Evolutionary conservation across 2,888 invertebrate species (phyloP), one percentile per base, ranked within the genome.

Genomic region (Celastrina argiolus): DNA sequence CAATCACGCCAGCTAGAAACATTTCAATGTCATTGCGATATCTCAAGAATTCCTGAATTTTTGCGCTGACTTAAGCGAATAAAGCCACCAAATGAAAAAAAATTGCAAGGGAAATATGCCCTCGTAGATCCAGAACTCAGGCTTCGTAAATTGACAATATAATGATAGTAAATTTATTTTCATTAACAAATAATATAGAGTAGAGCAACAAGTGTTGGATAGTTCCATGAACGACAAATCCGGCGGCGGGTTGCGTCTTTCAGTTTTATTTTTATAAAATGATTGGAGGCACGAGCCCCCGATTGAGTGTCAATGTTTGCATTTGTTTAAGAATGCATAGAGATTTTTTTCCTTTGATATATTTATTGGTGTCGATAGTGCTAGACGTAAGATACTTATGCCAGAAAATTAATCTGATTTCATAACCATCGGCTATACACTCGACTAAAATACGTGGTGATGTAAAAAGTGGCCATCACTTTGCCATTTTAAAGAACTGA

Each of bases 241-340:
- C 72, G 78, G 81, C 83, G 84, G 80, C 74, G 83, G 80, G 85
- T 84, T 87, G 84, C 76, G 77, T 85, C 84, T 84, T 81, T 84
- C 81, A 83, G 83, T 82, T 77, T 76, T 82, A 81, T 83, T 83
- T 83, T 84, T 83, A 78, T 82, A 84, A 74, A 77, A 75, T 77
- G 79, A 80, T 85, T 82, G 82, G 80, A 75, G 83, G 77, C 74
- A 70, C 56, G 59, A 67, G 76, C 75, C 79, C 74, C 78, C 78
- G 77, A 82, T 85, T 75, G 78, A 75, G 78, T 72, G 77, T 77
- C 77, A 77, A 78, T 75, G 78, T 76, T 80, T 82, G 87, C 87
- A 88, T 88, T 87, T 88, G 86, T 88, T 88, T 85, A 86, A 87
- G 78, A 88, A 87, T 88, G 87, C 86, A 82, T 81, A 81, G 78